These are phyloP conservation scores for Lasiommata megera DNA, from an alignment of 2,888 invertebrate genomes.

Conservation along the genomic window DNA sequence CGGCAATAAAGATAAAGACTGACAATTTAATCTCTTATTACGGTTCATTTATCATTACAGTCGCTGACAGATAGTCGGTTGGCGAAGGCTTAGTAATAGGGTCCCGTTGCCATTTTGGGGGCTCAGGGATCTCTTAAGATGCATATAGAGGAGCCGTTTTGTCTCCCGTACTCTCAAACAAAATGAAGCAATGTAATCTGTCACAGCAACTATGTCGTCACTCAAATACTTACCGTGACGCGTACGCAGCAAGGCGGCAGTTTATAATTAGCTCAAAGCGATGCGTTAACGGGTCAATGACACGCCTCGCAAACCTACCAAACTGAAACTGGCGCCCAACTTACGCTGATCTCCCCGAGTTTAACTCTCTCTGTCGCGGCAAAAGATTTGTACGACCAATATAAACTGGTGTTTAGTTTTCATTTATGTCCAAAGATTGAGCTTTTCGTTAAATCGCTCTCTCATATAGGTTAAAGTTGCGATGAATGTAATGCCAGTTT, in stretches of 20 bases:
- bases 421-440: not conserved
- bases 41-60: no score
- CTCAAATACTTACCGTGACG: conserved; percentile 22
- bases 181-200: conserved; percentile 1
- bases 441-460: not conserved
- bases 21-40: no score
- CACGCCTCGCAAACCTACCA: conserved; percentile 55
- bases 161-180: not conserved
- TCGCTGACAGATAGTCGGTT: no score
- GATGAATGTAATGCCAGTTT: not conserved
- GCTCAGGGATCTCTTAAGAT: no score
- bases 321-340: conserved; percentile 49
- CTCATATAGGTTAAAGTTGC: not conserved
- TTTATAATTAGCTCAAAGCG: conserved; percentile 70
- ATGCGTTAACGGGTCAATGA: conserved; percentile 77
- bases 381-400: conserved; percentile 13
- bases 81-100: no score
- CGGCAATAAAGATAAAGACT: no score
- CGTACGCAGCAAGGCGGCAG: conserved; percentile 49
- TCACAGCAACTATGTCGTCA: conserved; percentile 25
- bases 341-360: conserved; percentile 40
- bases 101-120: no score
- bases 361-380: conserved; percentile 18
- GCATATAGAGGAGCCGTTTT: no score
- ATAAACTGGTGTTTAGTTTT: conserved; percentile 4